Evolutionary conservation across 2,113 vertebrate genomes (phyloP).

Genomic region (Lamprotornis superbus): DNA sequence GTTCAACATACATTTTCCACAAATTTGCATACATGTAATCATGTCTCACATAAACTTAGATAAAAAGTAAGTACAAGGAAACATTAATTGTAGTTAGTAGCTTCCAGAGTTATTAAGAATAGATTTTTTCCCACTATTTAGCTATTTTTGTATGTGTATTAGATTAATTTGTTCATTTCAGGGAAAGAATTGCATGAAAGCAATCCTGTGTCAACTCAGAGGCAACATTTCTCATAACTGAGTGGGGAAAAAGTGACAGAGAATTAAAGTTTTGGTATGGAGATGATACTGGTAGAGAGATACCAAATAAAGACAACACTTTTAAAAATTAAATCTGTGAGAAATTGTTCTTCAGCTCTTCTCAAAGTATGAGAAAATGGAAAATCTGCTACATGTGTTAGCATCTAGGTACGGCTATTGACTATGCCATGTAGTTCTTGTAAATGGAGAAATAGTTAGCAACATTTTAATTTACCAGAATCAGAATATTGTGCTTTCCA

Average conservation of each 20-base stretch:
- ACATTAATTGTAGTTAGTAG: neutral
- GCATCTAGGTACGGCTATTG: neutral
- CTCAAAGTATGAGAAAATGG: neutral
- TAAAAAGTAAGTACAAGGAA: neutral
- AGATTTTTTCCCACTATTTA: neutral
- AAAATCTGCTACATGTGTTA: neutral
- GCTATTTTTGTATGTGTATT: neutral
- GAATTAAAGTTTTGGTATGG: neutral
- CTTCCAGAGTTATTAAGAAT: neutral
- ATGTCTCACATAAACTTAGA: neutral
- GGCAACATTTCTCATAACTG: neutral
- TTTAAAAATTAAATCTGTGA: neutral
- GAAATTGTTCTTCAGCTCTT: neutral
- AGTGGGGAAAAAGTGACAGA: neutral
- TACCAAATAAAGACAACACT: neutral
- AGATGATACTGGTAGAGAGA: neutral
- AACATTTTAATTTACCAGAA: slow-evolving; percentile 74
- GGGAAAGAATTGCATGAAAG: neutral
- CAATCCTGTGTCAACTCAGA: neutral
- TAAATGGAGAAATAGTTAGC: neutral
- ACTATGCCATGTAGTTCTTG: neutral
- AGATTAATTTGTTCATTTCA: neutral
- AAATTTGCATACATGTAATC: neutral
- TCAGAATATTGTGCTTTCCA: slow-evolving; percentile 82
- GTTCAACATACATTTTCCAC: neutral